A percentile compares a stretch with the other conserved stretches of the same genome.
Evolutionary conservation across 2,888 invertebrate genomes (phyloP).

Genomic region (Bembecia ichneumoniformis): DNA sequence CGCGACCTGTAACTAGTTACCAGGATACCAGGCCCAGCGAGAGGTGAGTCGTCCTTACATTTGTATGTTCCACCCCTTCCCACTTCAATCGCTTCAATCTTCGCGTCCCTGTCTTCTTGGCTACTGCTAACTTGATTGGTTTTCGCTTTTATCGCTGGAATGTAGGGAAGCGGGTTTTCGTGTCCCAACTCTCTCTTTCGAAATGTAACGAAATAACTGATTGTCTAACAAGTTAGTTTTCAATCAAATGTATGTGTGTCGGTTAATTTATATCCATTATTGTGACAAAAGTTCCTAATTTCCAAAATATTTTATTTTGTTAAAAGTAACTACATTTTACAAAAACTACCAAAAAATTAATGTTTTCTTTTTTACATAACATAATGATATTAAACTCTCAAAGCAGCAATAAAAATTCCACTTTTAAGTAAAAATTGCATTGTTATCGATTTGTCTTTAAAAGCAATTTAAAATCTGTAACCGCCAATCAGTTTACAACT

Average conservation of each 20-base stretch:
- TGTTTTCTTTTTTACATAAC: too few species aligned
- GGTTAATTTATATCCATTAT: too few species aligned
- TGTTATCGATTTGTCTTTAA: background rate
- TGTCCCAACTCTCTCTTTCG: constrained; percentile 68
- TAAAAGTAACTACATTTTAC: too few species aligned
- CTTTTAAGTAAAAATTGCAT: background rate
- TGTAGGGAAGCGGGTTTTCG: constrained; percentile 66
- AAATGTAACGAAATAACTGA: constrained; percentile 29
- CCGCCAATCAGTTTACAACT: background rate
- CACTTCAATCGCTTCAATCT: constrained; percentile 28
- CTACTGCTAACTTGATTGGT: constrained; percentile 34
- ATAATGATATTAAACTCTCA: background rate
- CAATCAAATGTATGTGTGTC: too few species aligned
- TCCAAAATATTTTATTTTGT: too few species aligned
- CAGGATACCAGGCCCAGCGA: constrained; percentile 48
- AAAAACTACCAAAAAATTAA: too few species aligned
- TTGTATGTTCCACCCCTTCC: constrained; percentile 36
- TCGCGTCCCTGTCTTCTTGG: constrained; percentile 29
- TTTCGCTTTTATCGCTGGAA: constrained; percentile 70
- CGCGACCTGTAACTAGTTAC: constrained; percentile 67
- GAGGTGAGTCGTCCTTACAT: constrained; percentile 62
- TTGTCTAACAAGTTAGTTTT: too few species aligned
- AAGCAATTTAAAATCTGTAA: background rate
- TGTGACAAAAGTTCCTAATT: too few species aligned
- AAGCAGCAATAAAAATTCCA: background rate